phyloP scores from a whole-genome alignment of 2,113 vertebrate species.

The Nannobrachium achirus region DNA sequence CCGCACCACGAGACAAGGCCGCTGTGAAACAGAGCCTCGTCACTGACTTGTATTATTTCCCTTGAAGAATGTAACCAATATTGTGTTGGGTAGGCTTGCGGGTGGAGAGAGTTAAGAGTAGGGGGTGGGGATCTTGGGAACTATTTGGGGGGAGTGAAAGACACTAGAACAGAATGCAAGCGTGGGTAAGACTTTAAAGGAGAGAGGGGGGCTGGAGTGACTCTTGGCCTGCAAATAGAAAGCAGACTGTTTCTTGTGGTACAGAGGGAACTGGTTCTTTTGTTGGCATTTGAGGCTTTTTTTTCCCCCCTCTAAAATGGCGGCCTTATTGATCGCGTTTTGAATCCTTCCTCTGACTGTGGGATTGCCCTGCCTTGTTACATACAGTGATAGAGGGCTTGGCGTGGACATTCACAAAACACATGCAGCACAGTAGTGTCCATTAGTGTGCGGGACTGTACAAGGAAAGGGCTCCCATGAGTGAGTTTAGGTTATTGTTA shows the following conservation, averaged over 20 bases:
- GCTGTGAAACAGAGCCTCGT: conserved; percentile 57
- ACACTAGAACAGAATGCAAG: conserved; percentile 20
- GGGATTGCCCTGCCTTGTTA: conserved; percentile 22
- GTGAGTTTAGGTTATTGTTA: conserved; percentile 16
- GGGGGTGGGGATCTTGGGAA: conserved; percentile 6
- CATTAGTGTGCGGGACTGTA: conserved; percentile 6
- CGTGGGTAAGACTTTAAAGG: conserved; percentile 23
- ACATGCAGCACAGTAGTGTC: conserved; percentile 11
- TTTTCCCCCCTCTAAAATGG: conserved; percentile 43
- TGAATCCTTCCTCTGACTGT: conserved; percentile 13
- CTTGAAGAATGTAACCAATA: conserved; percentile 63
- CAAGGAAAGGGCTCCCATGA: conserved; percentile 21
- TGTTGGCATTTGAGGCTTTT: conserved; percentile 15
- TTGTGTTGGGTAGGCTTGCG: conserved; percentile 35
- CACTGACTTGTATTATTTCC: conserved; percentile 45
- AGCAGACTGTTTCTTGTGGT: conserved; percentile 23
- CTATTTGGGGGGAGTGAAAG: conserved; percentile 11
- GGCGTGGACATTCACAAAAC: conserved; percentile 17
- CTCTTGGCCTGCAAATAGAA: conserved; percentile 49
- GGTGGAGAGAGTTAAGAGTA: background rate
- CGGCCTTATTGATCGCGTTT: conserved; percentile 56
- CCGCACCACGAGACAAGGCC: conserved; percentile 45
- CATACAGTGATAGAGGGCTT: conserved; percentile 37
- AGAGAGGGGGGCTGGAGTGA: conserved; percentile 32
- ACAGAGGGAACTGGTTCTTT: conserved; percentile 19